Evolutionary conservation across 2,113 vertebrate species (phyloP).

Genomic region (Haliaeetus leucogaster): DNA sequence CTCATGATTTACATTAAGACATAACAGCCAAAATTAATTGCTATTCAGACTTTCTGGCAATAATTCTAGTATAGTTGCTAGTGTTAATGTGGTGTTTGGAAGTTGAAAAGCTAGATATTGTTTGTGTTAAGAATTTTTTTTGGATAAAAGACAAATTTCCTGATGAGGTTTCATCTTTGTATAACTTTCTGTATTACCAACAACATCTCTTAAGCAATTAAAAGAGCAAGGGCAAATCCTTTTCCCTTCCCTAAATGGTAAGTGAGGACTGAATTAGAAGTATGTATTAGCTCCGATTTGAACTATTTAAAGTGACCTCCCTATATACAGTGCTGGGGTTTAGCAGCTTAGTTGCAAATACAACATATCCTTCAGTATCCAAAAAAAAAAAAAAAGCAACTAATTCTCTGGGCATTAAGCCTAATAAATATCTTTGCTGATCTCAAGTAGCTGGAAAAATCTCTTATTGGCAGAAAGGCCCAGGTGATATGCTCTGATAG

Average conservation of each 20-base stretch:
- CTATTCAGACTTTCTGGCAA: background rate
- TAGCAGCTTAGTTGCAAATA: background rate
- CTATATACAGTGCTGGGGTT: background rate
- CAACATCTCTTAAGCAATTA: background rate
- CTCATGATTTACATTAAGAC: background rate
- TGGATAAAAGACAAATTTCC: background rate
- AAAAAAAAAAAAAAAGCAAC: background rate
- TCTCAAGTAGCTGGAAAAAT: background rate
- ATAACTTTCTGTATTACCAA: background rate
- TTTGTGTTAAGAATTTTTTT: background rate
- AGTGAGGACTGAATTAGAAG: background rate
- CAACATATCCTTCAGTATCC: background rate
- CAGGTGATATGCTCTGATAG: background rate
- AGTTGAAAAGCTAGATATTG: background rate
- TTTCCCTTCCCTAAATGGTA: background rate
- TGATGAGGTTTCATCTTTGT: background rate
- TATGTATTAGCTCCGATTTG: background rate
- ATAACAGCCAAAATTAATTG: background rate
- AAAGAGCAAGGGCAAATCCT: background rate
- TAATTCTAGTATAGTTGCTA: background rate
- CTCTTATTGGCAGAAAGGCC: background rate
- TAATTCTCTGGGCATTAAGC: background rate
- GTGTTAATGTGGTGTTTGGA: background rate
- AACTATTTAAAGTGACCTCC: background rate
- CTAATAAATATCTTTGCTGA: background rate